Percentiles rank a stretch among this genome's conserved stretches.
phyloP scores from a whole-genome alignment of 2,888 invertebrate genomes.

The Pteria penguin region DNA sequence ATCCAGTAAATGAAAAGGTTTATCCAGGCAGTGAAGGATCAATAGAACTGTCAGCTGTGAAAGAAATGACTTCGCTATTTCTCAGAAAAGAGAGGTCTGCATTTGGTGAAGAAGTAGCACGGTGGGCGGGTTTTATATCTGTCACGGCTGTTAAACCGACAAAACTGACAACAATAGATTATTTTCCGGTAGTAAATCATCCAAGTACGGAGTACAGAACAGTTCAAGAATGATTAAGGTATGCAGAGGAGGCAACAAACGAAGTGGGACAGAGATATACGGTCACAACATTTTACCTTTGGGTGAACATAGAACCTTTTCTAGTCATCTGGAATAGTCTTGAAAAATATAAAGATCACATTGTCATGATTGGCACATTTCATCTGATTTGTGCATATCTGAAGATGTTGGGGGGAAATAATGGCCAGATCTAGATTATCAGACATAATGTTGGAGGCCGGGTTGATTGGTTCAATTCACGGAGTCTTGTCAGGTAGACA shows the following conservation, averaged over 20 bases:
- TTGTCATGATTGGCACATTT: slow-evolving; percentile 30
- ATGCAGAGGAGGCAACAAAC: slow-evolving; percentile 39
- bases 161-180: slow-evolving; percentile 51
- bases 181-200: slow-evolving; percentile 51
- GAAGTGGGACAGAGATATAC: slow-evolving; percentile 51
- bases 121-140: slow-evolving; percentile 51
- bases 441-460: slow-evolving; percentile 38
- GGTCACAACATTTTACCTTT: slow-evolving; percentile 57
- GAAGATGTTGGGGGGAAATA: slow-evolving; percentile 37
- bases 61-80: slow-evolving; percentile 27
- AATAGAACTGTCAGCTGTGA: not conserved
- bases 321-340: slow-evolving; percentile 13
- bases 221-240: slow-evolving; percentile 48
- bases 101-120: slow-evolving; percentile 34
- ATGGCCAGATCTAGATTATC: slow-evolving; percentile 36
- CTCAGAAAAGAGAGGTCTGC: not conserved
- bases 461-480: slow-evolving; percentile 46
- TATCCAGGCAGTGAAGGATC: slow-evolving; percentile 12
- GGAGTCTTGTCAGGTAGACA: slow-evolving; percentile 51
- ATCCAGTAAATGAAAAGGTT: not conserved
- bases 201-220: slow-evolving; percentile 56
- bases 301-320: slow-evolving; percentile 21
- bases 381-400: slow-evolving; percentile 31
- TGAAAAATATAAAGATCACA: slow-evolving; percentile 13
- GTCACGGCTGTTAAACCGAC: slow-evolving; percentile 39